These are phyloP conservation scores for Diorhabda sublineata DNA, from an alignment of 1,140 invertebrate species.

Conservation along the genomic window DNA sequence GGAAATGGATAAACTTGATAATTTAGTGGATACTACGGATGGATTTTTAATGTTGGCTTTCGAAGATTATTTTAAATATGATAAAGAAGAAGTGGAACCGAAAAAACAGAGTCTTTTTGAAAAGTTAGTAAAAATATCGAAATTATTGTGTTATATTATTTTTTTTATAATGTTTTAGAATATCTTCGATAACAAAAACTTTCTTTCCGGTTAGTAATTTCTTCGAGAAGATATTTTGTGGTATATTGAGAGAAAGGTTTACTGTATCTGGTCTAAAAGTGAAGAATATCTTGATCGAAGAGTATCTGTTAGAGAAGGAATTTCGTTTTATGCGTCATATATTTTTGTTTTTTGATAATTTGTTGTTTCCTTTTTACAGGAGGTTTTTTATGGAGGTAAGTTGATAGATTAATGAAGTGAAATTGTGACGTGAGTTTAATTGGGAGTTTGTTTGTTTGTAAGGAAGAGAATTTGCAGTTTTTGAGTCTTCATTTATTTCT, in stretches of 20 bases:
- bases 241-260: slow-evolving; percentile 49
- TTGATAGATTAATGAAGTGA: not conserved
- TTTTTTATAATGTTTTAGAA: slow-evolving; percentile 23
- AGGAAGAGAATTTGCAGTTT: not conserved
- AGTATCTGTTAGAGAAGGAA: slow-evolving; percentile 52
- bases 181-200: slow-evolving; percentile 30
- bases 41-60: slow-evolving; percentile 42
- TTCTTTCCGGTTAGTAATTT: slow-evolving; percentile 43
- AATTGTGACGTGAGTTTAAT: not conserved
- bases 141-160: no score
- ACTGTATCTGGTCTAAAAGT: slow-evolving; percentile 52
- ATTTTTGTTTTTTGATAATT: slow-evolving; percentile 62
- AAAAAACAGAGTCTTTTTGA: slow-evolving; percentile 25
- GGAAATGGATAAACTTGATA: slow-evolving; percentile 35
- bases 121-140: slow-evolving; percentile 20
- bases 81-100: slow-evolving; percentile 7
- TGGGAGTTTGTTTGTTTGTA: not conserved
- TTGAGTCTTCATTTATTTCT: no score
- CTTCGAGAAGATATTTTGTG: slow-evolving; percentile 46
- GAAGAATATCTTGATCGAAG: slow-evolving; percentile 50
- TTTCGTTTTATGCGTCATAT: slow-evolving; percentile 52
- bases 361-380: slow-evolving; percentile 60
- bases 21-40: slow-evolving; percentile 37
- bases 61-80: slow-evolving; percentile 28
- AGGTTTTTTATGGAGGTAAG: slow-evolving; percentile 55